These are phyloP conservation scores for Trachemys scripta DNA, from an alignment of 2,113 vertebrate species.

Conservation along the genomic window DNA sequence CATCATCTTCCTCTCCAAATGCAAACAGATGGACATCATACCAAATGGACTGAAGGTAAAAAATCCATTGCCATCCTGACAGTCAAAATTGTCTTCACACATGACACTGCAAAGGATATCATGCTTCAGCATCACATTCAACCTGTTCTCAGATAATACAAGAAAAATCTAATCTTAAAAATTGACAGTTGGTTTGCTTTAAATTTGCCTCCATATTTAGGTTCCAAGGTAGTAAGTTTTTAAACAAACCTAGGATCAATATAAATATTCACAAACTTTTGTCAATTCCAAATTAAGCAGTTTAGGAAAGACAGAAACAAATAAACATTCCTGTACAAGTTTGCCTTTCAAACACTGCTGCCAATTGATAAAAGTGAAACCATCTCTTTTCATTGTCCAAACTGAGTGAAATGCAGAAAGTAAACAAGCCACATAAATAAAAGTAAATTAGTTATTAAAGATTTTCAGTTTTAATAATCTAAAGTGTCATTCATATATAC, in stretches of 20 bases:
- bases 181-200: background rate
- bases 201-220: background rate
- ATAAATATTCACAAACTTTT: background rate
- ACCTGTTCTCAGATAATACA: background rate
- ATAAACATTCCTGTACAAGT: background rate
- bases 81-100: background rate
- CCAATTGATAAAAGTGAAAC: background rate
- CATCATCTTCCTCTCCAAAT: too few species aligned
- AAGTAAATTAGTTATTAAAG: background rate
- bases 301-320: background rate
- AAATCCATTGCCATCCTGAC: too few species aligned
- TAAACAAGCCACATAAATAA: background rate
- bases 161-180: background rate
- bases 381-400: background rate
- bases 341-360: fast-evolving
- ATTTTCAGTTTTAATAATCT: background rate
- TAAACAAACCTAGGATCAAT: background rate
- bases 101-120: background rate
- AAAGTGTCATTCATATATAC: background rate
- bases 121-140: background rate
- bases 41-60: too few species aligned
- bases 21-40: too few species aligned
- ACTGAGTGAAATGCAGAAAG: background rate
- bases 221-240: too few species aligned
- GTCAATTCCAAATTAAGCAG: background rate